phyloP scores from a whole-genome alignment of 2,113 vertebrate genomes.

The Fulica atra region DNA sequence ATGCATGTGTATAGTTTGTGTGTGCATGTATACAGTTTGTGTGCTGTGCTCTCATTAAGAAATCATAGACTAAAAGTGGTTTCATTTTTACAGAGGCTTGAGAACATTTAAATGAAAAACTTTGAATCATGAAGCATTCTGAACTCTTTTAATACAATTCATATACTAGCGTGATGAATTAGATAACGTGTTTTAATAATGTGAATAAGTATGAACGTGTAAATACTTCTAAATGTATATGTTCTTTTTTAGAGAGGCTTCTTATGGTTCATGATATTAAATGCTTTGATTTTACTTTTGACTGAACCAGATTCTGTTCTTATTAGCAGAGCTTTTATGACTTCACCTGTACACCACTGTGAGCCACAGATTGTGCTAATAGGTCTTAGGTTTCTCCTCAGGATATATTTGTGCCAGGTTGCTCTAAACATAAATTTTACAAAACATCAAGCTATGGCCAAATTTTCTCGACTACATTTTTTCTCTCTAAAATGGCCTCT shows the following conservation, averaged over 20 bases:
- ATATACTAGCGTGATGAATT: not conserved
- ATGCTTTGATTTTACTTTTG: not conserved
- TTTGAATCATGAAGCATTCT: rapidly evolving
- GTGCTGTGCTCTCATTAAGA: not conserved
- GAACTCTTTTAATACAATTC: not conserved
- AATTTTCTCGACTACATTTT: not conserved
- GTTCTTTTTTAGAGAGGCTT: not conserved
- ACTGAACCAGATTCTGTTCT: not conserved
- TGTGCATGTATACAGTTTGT: not conserved
- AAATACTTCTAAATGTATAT: not conserved
- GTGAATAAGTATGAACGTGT: not conserved
- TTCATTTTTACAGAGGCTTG: not conserved
- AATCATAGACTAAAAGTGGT: not conserved
- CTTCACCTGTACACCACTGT: not conserved
- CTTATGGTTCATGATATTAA: not conserved
- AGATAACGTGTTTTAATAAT: not conserved
- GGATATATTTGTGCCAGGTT: not conserved
- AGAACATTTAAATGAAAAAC: not conserved
- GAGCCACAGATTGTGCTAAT: not conserved
- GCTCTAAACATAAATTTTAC: not conserved
- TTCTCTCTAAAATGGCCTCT: not conserved
- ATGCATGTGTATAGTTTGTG: no score
- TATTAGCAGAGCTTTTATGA: not conserved
- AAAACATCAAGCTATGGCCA: not conserved
- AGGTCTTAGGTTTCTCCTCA: not conserved